Conservation (phyloP, 2,797 vertebrate species). For the Botia kubotai region DNA sequence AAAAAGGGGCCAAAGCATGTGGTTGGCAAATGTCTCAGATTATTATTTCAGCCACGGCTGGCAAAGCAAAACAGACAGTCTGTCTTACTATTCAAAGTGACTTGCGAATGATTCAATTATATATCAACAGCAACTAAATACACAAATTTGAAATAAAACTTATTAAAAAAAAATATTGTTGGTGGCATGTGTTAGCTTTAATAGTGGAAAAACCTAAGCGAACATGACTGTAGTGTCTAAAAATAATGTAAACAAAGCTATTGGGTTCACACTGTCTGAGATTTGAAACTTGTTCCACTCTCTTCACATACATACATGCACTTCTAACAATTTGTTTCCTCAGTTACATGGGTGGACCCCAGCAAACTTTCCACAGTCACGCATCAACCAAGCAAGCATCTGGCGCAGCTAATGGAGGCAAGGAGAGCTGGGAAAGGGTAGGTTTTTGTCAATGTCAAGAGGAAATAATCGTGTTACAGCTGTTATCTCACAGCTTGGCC, state of each 20-base stretch:
- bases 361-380: slow-evolving; percentile 20
- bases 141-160: background rate
- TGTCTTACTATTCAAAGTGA: background rate
- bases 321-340: background rate
- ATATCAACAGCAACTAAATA: slow-evolving; percentile 2
- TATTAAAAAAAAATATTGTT: background rate
- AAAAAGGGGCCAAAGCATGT: slow-evolving; percentile 7
- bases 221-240: background rate
- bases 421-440: slow-evolving; percentile 8
- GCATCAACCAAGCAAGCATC: slow-evolving; percentile 29
- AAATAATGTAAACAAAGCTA: background rate
- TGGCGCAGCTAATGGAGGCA: slow-evolving; percentile 5
- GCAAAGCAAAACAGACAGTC: slow-evolving; percentile 51
- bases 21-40: slow-evolving; percentile 55
- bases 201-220: background rate
- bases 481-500: slow-evolving; percentile 55
- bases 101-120: background rate
- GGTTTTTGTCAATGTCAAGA: slow-evolving; percentile 62
- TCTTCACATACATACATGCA: background rate
- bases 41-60: slow-evolving; percentile 54
- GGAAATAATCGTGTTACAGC: slow-evolving; percentile 48
- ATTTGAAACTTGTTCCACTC: background rate
- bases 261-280: background rate
- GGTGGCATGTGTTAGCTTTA: background rate
- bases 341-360: background rate